phyloP scores from a whole-genome alignment of 2,797 vertebrate genomes.

The Intellagama lesueurii region DNA sequence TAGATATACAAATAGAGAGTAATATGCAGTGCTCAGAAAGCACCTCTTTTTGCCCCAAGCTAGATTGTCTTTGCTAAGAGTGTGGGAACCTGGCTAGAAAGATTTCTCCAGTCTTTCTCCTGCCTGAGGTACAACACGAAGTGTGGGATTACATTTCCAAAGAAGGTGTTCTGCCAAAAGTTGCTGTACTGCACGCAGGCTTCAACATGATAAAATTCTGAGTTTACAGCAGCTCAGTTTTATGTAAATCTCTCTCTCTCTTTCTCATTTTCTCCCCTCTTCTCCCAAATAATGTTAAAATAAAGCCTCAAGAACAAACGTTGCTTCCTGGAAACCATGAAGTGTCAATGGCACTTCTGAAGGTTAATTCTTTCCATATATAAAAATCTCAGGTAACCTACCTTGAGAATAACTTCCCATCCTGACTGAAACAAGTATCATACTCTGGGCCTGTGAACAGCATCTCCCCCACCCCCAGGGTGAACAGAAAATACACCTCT shows the following conservation, averaged over 20 bases:
- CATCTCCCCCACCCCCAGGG: neutral
- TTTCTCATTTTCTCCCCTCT: no score
- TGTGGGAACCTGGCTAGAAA: constrained; percentile 52
- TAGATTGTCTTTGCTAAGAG: constrained; percentile 19
- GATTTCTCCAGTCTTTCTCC: neutral
- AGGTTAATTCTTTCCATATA: neutral
- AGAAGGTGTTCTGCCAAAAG: constrained; percentile 24
- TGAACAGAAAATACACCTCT: neutral
- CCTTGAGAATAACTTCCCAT: neutral
- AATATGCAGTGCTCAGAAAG: constrained; percentile 14
- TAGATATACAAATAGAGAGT: constrained; percentile 28
- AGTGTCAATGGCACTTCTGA: neutral
- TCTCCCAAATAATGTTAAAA: neutral
- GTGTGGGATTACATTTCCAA: neutral
- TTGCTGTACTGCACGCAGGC: neutral
- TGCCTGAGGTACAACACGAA: neutral
- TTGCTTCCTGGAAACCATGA: constrained; percentile 23
- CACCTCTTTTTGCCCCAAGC: constrained; percentile 10
- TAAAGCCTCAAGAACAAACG: constrained; percentile 5
- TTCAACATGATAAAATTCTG: constrained; percentile 31
- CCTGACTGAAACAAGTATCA: neutral
- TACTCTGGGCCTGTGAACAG: neutral
- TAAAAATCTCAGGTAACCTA: neutral
- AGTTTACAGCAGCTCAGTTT: constrained; percentile 5
- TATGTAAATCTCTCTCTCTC: neutral